A percentile compares a stretch with the other conserved stretches of the same genome.
Evolutionary conservation across 2,888 invertebrate genomes (phyloP).

Genomic region (Agrochola lychnidis): DNA sequence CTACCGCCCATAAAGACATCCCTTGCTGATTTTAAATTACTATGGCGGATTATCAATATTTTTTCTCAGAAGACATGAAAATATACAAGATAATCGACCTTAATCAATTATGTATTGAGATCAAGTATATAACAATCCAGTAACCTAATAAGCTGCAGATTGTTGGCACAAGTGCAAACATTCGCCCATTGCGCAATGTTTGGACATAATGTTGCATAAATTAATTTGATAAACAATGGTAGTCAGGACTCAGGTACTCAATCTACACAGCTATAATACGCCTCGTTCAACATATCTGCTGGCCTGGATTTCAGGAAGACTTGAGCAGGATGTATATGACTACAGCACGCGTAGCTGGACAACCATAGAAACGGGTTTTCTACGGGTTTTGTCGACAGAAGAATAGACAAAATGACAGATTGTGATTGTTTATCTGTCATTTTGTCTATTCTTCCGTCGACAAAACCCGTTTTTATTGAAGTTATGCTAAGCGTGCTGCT

Average conservation of each 20-base stretch:
- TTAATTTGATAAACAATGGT: conserved; percentile 1
- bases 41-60: neutral
- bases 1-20: neutral
- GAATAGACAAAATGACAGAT: too few relatives aligned
- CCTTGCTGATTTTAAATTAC: neutral
- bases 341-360: neutral
- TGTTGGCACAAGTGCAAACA: conserved; percentile 67
- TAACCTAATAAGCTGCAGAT: conserved; percentile 57
- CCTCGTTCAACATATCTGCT: neutral
- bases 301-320: neutral
- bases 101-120: conserved; percentile 63
- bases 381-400: too few relatives aligned
- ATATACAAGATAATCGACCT: conserved; percentile 23
- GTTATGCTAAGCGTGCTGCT: too few relatives aligned
- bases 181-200: conserved; percentile 45
- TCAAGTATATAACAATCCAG: conserved; percentile 56
- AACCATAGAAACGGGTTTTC: too few relatives aligned
- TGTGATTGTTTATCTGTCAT: too few relatives aligned
- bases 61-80: neutral
- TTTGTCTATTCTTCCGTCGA: too few relatives aligned
- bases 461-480: too few relatives aligned
- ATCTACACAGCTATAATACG: neutral
- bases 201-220: conserved; percentile 11
- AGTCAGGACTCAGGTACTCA: neutral
- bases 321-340: neutral